phyloP scores from a whole-genome alignment of 2,113 vertebrate species.

The Catagonus wagneri region DNA sequence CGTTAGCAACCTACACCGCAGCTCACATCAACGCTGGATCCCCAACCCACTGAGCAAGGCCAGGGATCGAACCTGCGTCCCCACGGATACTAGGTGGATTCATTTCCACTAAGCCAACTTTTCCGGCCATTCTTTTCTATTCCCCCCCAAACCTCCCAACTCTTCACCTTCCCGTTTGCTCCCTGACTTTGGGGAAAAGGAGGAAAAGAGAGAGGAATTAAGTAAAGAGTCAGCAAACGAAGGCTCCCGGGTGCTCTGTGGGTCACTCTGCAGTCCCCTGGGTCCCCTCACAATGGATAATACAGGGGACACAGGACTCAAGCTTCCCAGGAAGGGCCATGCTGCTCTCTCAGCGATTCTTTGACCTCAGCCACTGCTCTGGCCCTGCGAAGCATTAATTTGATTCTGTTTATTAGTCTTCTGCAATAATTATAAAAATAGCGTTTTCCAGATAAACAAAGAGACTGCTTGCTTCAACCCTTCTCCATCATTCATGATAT shows the following conservation, averaged over 20 bases:
- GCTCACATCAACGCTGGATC: too few species aligned
- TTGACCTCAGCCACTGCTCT: neutral
- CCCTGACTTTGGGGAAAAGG: neutral
- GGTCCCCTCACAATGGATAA: neutral
- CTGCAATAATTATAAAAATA: neutral
- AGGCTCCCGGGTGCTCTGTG: neutral
- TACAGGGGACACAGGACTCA: fast-evolving
- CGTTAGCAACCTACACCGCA: too few species aligned
- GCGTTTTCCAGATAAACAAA: constrained; percentile 10
- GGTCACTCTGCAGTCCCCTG: neutral
- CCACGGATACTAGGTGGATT: too few species aligned
- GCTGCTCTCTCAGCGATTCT: neutral
- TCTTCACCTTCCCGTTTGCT: neutral
- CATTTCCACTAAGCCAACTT: too few species aligned
- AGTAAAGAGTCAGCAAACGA: neutral
- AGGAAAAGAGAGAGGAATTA: neutral
- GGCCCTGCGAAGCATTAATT: neutral
- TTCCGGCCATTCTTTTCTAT: too few species aligned
- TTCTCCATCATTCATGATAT: neutral
- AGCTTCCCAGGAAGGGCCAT: neutral
- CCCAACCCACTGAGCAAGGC: too few species aligned
- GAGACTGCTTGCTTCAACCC: neutral
- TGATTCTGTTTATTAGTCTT: neutral
- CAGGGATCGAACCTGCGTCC: too few species aligned
- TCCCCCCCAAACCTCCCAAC: neutral